Evolutionary conservation across 2,888 invertebrate genomes (phyloP).

Genomic region (Drosophila emarginata): DNA sequence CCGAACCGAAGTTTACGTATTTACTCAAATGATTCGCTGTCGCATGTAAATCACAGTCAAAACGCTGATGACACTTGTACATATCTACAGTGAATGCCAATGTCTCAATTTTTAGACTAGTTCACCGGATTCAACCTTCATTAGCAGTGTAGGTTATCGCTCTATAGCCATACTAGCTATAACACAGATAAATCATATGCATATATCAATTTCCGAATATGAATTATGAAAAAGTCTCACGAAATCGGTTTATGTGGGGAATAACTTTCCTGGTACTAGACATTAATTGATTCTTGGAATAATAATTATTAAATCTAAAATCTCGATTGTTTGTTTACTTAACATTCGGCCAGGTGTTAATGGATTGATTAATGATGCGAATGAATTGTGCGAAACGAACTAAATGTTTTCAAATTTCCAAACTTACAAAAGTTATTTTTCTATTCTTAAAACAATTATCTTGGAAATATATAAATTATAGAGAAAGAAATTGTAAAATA

Average conservation of each 20-base stretch:
- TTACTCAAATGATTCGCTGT: slow-evolving; percentile 64
- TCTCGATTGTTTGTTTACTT: not conserved
- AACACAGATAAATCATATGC: slow-evolving; percentile 5
- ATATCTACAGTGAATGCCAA: slow-evolving; percentile 37
- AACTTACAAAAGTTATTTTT: not conserved
- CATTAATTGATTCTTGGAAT: not conserved
- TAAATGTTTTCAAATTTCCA: not conserved
- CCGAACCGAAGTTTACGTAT: slow-evolving; percentile 35
- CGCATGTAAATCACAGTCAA: slow-evolving; percentile 58
- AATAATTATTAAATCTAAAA: not conserved
- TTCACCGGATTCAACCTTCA: slow-evolving; percentile 28
- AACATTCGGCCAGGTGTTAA: slow-evolving; percentile 4
- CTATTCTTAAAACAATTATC: not conserved
- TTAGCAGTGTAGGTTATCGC: slow-evolving; percentile 59
- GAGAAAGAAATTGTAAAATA: too few species aligned
- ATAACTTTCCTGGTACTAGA: not conserved
- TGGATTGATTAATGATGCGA: not conserved
- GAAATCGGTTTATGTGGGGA: not conserved
- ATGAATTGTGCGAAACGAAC: not conserved
- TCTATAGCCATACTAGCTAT: slow-evolving; percentile 1
- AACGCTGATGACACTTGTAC: slow-evolving; percentile 17
- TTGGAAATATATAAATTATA: too few species aligned
- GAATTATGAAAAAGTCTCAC: not conserved
- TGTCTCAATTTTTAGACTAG: slow-evolving; percentile 7
- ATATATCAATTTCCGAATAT: not conserved